Percentiles rank a stretch among this genome's conserved stretches.
phyloP scores from a whole-genome alignment of 2,113 vertebrate species.

The Myotis lucifugus region DNA sequence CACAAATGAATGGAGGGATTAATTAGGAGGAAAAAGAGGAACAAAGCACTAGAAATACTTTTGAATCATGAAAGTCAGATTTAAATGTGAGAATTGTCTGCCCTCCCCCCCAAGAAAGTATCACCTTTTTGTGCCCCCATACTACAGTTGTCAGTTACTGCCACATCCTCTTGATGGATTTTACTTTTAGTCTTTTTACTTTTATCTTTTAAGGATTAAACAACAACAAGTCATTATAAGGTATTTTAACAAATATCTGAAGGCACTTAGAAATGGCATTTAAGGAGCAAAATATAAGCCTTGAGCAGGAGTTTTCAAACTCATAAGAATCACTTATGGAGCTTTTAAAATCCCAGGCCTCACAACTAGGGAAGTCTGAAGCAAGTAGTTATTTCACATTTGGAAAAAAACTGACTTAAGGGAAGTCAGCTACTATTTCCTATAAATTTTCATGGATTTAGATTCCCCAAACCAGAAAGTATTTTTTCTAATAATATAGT shows the following conservation, averaged over 20 bases:
- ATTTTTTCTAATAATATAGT: background rate
- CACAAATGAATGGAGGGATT: background rate
- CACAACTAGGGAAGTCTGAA: background rate
- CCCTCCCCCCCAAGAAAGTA: background rate
- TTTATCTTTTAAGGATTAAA: background rate
- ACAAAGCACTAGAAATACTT: background rate
- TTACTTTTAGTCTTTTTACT: background rate
- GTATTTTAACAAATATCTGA: conserved; percentile 5
- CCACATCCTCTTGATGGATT: background rate
- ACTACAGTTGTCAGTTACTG: background rate
- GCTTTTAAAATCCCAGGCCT: background rate
- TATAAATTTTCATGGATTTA: background rate
- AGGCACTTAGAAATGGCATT: background rate
- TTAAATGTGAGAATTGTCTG: background rate
- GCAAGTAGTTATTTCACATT: background rate
- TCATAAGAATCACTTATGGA: background rate
- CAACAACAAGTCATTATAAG: background rate
- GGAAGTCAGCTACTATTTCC: background rate
- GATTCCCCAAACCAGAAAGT: background rate
- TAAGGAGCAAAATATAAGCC: background rate
- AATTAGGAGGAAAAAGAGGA: background rate
- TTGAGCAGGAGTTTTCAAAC: background rate
- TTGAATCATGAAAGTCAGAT: background rate
- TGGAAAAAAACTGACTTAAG: background rate
- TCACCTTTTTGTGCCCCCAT: background rate